phyloP scores from a whole-genome alignment of 2,797 vertebrate genomes.

The Ciconia nigra region DNA sequence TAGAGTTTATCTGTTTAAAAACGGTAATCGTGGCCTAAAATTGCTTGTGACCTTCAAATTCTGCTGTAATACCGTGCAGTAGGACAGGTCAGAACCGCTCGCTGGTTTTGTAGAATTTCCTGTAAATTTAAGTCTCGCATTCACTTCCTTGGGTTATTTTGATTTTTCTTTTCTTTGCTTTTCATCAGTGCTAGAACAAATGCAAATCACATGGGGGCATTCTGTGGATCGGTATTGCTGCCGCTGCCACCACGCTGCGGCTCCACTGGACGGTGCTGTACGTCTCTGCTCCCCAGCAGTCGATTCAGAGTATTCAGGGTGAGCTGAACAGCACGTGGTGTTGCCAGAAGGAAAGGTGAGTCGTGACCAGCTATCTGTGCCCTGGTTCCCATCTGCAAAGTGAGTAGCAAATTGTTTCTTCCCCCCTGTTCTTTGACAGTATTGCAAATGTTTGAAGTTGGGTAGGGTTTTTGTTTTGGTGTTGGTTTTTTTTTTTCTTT shows the following conservation, averaged over 20 bases:
- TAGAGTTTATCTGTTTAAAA: not conserved
- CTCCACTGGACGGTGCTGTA: rapidly evolving
- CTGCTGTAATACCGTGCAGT: not conserved
- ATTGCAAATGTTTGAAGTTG: not conserved
- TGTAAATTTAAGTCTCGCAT: not conserved
- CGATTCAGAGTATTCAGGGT: rapidly evolving
- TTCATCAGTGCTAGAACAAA: not conserved
- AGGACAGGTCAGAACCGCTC: not conserved
- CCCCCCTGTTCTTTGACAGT: not conserved
- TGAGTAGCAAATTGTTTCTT: not conserved
- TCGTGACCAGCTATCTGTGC: not conserved
- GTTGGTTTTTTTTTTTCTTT: not conserved
- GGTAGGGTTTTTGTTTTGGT: not conserved
- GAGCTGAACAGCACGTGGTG: rapidly evolving
- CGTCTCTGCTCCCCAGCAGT: not conserved
- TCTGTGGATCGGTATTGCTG: not conserved
- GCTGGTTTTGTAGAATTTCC: not conserved
- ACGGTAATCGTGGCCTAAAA: not conserved
- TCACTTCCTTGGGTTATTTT: not conserved
- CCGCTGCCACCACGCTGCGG: rapidly evolving
- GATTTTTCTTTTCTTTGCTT: not conserved
- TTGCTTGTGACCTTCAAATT: not conserved
- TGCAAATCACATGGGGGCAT: not conserved
- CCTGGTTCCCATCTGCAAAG: not conserved
- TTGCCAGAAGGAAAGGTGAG: not conserved